Evolutionary conservation across 2,113 vertebrate species (phyloP).

Genomic region (Caretta caretta): DNA sequence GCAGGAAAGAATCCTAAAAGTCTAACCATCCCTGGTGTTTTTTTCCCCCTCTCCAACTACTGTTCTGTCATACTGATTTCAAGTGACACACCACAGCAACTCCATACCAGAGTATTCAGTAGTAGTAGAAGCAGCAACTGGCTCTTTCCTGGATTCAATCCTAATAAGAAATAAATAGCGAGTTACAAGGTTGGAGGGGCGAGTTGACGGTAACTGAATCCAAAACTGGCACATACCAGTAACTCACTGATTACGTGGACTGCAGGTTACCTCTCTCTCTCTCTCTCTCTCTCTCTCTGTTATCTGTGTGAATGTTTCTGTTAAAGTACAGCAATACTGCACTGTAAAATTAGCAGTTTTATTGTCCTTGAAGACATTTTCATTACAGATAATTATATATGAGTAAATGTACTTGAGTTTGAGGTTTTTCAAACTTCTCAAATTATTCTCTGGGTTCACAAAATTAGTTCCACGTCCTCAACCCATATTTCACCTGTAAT

Average conservation of each 20-base stretch:
- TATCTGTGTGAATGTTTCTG: not conserved
- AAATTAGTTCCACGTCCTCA: constrained; percentile 3
- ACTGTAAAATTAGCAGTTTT: not conserved
- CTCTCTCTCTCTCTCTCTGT: not conserved
- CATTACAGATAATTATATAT: not conserved
- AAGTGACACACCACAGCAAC: not conserved
- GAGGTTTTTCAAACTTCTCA: not conserved
- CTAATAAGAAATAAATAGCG: not conserved
- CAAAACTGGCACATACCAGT: not conserved
- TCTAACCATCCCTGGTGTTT: not conserved
- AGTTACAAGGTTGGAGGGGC: not conserved
- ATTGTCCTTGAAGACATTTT: not conserved
- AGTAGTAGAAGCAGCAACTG: not conserved
- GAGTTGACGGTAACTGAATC: not conserved
- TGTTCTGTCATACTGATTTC: not conserved
- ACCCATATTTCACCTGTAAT: constrained; percentile 47
- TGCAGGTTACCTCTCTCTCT: not conserved
- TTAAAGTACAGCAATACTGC: not conserved
- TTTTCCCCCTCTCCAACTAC: not conserved
- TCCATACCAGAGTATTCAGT: not conserved
- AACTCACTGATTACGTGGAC: not conserved
- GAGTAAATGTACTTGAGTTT: not conserved
- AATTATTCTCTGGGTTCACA: not conserved
- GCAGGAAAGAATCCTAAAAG: not conserved
- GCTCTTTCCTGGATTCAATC: not conserved